Conservation (phyloP, 2,888 invertebrate genomes). For the Mesorhabditis spiculigera region DNA sequence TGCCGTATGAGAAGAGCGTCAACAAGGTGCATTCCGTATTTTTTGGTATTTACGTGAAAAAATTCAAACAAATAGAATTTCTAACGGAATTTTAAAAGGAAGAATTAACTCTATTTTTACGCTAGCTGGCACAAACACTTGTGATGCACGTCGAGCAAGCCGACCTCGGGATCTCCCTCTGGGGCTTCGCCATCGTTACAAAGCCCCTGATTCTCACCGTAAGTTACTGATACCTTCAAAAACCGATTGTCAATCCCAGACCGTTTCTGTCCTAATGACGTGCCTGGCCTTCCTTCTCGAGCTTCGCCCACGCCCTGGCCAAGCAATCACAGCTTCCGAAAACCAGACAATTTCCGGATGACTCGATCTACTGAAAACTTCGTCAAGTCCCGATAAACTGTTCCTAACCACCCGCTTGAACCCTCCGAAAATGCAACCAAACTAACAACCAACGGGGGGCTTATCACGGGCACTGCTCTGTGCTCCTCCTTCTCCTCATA, state of each 20-base stretch:
- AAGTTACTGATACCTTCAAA: slow-evolving; percentile 7
- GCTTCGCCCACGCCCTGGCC: background rate
- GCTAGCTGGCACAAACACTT: background rate
- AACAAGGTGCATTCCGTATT: background rate
- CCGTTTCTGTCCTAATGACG: background rate
- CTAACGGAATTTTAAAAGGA: too few species aligned
- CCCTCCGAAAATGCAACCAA: too few species aligned
- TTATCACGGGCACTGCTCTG: too few species aligned
- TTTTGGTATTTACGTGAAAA: background rate
- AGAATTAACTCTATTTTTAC: too few species aligned
- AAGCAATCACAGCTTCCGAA: too few species aligned
- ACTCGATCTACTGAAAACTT: too few species aligned
- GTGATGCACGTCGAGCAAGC: slow-evolving; percentile 23
- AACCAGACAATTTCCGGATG: too few species aligned
- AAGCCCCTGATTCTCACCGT: slow-evolving; percentile 30
- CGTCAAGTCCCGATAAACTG: too few species aligned
- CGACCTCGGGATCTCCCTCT: slow-evolving; percentile 27
- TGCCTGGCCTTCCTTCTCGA: background rate
- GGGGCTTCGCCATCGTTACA: slow-evolving; percentile 34
- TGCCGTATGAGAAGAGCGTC: background rate
- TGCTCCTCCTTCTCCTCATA: too few species aligned
- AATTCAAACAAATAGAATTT: too few species aligned
- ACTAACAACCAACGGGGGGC: too few species aligned
- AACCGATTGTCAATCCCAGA: background rate
- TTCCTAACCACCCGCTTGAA: too few species aligned